phyloP scores from a whole-genome alignment of 2,797 vertebrate species.

The Macropodus opercularis region DNA sequence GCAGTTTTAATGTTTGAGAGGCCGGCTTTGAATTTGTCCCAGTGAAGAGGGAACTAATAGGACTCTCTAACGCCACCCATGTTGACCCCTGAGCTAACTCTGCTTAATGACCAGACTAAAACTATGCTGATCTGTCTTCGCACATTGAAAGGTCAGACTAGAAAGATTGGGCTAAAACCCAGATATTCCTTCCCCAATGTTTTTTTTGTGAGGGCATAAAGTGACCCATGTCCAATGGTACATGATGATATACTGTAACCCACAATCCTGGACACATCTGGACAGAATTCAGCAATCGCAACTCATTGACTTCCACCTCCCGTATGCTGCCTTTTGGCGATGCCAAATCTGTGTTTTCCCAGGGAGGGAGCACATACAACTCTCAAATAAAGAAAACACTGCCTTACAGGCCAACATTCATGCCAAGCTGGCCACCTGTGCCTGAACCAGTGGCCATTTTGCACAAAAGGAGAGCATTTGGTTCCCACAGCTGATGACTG shows the following conservation, averaged over 20 bases:
- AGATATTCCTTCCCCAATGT: slow-evolving; percentile 22
- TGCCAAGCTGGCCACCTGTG: slow-evolving; percentile 70
- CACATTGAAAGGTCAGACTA: slow-evolving; percentile 41
- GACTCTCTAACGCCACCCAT: slow-evolving; percentile 54
- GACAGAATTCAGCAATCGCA: slow-evolving; percentile 31
- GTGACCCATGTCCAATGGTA: slow-evolving; percentile 10
- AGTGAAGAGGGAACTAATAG: slow-evolving; percentile 44
- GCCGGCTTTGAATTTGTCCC: slow-evolving; percentile 51
- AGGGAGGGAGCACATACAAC: slow-evolving; percentile 28
- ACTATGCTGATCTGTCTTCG: slow-evolving; percentile 61
- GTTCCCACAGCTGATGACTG: slow-evolving; percentile 83
- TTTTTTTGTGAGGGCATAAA: slow-evolving; percentile 7
- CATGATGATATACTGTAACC: not conserved
- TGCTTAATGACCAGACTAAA: slow-evolving; percentile 40
- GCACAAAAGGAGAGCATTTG: slow-evolving; percentile 76
- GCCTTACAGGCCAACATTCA: slow-evolving; percentile 54
- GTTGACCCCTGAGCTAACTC: slow-evolving; percentile 41
- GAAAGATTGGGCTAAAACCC: slow-evolving; percentile 43
- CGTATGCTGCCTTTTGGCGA: slow-evolving; percentile 54
- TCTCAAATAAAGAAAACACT: slow-evolving; percentile 66
- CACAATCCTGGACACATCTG: slow-evolving; percentile 40
- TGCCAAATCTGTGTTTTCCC: slow-evolving; percentile 59
- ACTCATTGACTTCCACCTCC: slow-evolving; percentile 41
- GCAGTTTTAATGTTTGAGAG: slow-evolving; percentile 27
- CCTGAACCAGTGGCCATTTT: slow-evolving; percentile 60